Percentiles rank a stretch among this genome's conserved stretches.
These are phyloP conservation scores for Desmophyllum pertusum DNA, from an alignment of 92 coral and sea anemone genomes.

Conservation along the genomic window DNA sequence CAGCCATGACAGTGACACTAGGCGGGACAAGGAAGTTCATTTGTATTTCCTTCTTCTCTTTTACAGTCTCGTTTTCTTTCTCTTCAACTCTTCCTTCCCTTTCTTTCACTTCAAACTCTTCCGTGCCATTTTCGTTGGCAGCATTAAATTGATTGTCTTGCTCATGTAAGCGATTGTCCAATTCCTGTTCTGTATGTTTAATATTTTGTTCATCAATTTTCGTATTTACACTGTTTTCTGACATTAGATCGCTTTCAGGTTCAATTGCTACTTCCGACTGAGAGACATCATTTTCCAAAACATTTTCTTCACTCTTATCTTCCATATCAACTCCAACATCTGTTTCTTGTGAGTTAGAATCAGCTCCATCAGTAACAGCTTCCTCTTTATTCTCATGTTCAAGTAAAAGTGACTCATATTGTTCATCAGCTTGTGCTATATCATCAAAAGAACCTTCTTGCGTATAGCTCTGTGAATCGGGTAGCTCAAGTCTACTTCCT, in stretches of 20 bases:
- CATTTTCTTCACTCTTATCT: not conserved
- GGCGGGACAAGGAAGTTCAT: constrained; percentile 53
- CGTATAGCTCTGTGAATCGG: constrained; percentile 6
- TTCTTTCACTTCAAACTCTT: not conserved
- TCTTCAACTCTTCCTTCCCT: not conserved
- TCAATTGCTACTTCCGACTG: not conserved
- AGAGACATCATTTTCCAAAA: not conserved
- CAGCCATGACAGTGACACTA: constrained; percentile 26
- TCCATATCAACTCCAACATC: not conserved
- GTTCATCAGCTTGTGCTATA: not conserved
- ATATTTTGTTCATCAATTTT: not conserved
- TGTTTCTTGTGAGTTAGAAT: not conserved
- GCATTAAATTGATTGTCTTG: not conserved
- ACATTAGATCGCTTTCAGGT: not conserved
- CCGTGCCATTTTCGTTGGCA: not conserved
- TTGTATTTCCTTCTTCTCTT: not conserved
- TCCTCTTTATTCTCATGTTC: not conserved
- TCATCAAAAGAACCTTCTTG: not conserved
- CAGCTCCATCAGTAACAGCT: not conserved
- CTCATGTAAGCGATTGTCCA: not conserved
- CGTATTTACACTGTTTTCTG: not conserved
- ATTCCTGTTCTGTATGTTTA: constrained; percentile 8
- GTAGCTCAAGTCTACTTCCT: constrained; percentile 24
- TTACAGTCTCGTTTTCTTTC: not conserved
- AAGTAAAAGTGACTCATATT: not conserved